phyloP scores from a whole-genome alignment of 2,888 invertebrate genomes.

The Gandaritis pyraliata region DNA sequence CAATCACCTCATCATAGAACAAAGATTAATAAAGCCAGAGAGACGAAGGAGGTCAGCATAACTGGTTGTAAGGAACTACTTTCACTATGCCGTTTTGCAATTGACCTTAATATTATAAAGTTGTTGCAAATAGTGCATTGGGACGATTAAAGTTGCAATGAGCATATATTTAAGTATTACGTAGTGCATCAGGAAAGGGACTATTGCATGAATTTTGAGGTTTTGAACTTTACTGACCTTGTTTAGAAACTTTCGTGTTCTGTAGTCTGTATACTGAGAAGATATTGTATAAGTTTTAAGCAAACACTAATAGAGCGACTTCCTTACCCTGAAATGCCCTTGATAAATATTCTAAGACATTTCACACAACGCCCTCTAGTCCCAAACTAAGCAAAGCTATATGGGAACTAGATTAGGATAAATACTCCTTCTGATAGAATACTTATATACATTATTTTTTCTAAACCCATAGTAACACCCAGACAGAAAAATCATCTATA shows the following conservation, averaged over 20 bases:
- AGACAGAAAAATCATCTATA: too few species aligned
- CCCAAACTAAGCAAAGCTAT: too few species aligned
- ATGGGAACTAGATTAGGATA: too few species aligned
- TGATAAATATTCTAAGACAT: too few species aligned
- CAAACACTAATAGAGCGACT: too few species aligned
- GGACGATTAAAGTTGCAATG: conserved; percentile 55
- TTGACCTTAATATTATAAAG: conserved; percentile 62
- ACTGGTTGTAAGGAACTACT: conserved; percentile 60
- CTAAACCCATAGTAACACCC: too few species aligned
- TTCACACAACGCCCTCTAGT: too few species aligned
- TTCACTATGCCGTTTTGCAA: conserved; percentile 67
- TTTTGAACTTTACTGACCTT: conserved; percentile 7
- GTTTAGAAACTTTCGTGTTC: not conserved
- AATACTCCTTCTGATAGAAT: too few species aligned
- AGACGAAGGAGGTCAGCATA: conserved; percentile 37
- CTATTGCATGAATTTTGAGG: conserved; percentile 15
- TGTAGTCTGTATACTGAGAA: not conserved
- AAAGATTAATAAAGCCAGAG: conserved; percentile 13
- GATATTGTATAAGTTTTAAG: too few species aligned
- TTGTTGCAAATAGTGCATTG: conserved; percentile 51
- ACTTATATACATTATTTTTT: too few species aligned
- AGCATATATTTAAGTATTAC: conserved; percentile 34
- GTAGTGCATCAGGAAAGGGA: conserved; percentile 34
- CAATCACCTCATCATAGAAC: conserved; percentile 14
- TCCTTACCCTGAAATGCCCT: too few species aligned